Evolutionary conservation across 2,797 vertebrate species (phyloP).

Genomic region (Smutsia temminckii): DNA sequence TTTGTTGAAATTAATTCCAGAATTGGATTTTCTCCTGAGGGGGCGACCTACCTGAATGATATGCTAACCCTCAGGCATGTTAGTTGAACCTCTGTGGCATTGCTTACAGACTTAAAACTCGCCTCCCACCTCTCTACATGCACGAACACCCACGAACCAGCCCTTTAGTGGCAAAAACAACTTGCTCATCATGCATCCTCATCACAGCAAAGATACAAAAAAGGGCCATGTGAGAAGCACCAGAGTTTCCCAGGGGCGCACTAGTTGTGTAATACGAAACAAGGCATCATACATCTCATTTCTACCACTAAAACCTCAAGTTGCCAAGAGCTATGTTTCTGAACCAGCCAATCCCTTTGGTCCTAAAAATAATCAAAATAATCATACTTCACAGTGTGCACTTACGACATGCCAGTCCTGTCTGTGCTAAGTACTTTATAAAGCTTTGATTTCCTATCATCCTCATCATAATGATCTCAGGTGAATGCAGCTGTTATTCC

Average conservation of each 20-base stretch:
- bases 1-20: constrained; percentile 51
- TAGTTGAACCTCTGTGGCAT: background rate
- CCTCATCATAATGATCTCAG: background rate
- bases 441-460: background rate
- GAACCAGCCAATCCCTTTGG: background rate
- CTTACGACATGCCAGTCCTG: background rate
- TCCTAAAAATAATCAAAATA: background rate
- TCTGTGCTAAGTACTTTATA: background rate
- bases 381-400: background rate
- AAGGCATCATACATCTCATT: background rate
- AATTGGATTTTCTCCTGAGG: background rate
- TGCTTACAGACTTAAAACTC: background rate
- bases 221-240: background rate
- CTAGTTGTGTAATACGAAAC: background rate
- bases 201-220: background rate
- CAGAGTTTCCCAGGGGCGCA: background rate
- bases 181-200: background rate
- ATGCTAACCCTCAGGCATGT: background rate
- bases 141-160: background rate
- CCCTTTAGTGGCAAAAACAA: background rate
- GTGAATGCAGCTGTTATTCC: accelerated
- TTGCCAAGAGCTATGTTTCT: background rate
- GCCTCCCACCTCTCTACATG: background rate
- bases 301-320: background rate
- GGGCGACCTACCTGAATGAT: background rate